A percentile compares a stretch with the other conserved stretches of the same genome.
phyloP scores from a whole-genome alignment of 2,113 vertebrate species.

The Theropithecus gelada region DNA sequence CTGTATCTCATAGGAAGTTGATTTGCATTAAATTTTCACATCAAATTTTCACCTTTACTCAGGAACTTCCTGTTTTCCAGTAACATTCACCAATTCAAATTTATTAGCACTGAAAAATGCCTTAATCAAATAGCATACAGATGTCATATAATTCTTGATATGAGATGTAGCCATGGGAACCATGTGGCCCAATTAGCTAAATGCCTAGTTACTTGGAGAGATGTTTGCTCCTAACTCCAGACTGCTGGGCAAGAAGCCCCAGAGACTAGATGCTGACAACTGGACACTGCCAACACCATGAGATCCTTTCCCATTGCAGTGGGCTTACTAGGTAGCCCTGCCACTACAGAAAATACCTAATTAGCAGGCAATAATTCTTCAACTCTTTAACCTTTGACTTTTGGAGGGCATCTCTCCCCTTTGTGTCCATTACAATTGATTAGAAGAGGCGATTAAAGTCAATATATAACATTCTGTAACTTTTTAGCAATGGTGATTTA shows the following conservation, averaged over 20 bases:
- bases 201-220: neutral
- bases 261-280: neutral
- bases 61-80: constrained; percentile 37
- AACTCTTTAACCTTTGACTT: neutral
- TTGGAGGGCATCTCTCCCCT: neutral
- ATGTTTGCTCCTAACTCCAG: neutral
- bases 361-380: neutral
- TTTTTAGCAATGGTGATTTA: neutral
- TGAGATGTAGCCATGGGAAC: constrained; percentile 43
- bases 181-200: neutral
- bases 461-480: neutral
- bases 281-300: neutral
- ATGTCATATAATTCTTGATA: neutral
- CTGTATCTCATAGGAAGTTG: neutral
- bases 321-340: neutral
- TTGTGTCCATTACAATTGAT: neutral
- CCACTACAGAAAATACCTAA: neutral
- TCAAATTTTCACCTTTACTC: constrained; percentile 13
- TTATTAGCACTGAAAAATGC: constrained; percentile 35
- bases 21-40: constrained; percentile 4
- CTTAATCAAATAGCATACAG: neutral
- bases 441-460: neutral
- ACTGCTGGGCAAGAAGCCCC: neutral
- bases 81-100: constrained; percentile 34
- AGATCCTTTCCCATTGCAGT: neutral